Evolutionary conservation across 64 coral and sea anemone genomes (phyloP).

Genomic region (Pocillopora verrucosa): DNA sequence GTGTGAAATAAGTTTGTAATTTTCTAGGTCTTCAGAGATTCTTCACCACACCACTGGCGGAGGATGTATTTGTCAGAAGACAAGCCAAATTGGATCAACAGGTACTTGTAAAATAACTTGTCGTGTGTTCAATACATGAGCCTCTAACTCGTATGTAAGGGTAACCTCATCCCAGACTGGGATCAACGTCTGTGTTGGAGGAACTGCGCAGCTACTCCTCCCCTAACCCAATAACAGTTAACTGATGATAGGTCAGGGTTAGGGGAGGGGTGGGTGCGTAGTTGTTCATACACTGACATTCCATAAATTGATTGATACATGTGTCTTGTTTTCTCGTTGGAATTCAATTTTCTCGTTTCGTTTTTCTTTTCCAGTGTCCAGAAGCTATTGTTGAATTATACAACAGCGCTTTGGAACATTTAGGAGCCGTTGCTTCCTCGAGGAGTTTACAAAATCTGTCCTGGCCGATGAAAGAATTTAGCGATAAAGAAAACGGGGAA

Average conservation of each 20-base stretch:
- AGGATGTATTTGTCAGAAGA: constrained; percentile 74
- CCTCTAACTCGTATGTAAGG: no score
- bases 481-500: neutral
- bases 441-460: constrained; percentile 50
- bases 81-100: constrained; percentile 71
- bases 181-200: no score
- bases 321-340: no score
- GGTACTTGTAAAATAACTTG: constrained; percentile 27
- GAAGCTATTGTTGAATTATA: constrained; percentile 73
- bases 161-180: no score
- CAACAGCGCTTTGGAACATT: constrained; percentile 63
- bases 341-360: neutral
- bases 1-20: neutral
- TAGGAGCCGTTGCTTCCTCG: constrained; percentile 62
- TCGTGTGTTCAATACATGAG: no score
- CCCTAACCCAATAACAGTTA: no score
- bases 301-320: no score
- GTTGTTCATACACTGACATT: neutral
- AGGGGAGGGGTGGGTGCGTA: neutral
- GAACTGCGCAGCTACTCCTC: no score
- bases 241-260: no score
- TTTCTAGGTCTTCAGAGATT: constrained; percentile 55
- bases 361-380: constrained; percentile 54
- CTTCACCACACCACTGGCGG: constrained; percentile 52
- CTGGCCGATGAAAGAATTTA: constrained; percentile 83